Percentiles rank a stretch among this genome's conserved stretches.
Conservation (phyloP, 2,113 vertebrate genomes). For the Boulengeromyrus knoepffleri region DNA sequence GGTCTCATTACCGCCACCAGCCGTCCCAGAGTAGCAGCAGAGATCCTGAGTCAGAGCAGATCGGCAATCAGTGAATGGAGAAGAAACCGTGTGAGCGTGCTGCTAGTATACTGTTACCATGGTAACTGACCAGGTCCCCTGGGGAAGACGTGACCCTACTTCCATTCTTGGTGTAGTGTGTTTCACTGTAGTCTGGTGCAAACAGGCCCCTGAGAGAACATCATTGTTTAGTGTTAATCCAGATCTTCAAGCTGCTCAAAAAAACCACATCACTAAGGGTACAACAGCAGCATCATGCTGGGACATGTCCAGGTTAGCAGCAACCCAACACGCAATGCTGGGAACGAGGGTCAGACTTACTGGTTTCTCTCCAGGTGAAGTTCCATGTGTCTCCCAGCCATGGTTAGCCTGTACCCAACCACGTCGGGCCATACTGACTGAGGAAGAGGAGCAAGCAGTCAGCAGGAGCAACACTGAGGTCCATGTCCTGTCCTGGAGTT, state of each 20-base stretch:
- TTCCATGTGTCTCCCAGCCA: background rate
- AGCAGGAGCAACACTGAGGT: background rate
- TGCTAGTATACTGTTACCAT: background rate
- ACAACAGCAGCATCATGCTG: background rate
- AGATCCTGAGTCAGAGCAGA: background rate
- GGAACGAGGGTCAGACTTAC: background rate
- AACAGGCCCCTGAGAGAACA: background rate
- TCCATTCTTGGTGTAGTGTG: conserved; percentile 2
- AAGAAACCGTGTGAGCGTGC: background rate
- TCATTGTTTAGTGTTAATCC: background rate
- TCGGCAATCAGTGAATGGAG: background rate
- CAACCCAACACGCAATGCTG: background rate
- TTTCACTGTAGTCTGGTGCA: background rate
- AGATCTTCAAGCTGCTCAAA: background rate
- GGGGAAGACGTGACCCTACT: background rate
- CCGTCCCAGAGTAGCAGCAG: background rate
- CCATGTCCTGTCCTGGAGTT: background rate
- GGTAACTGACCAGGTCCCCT: background rate
- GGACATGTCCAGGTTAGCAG: background rate
- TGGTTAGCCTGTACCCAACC: background rate
- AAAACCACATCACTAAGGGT: background rate
- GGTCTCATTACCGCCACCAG: background rate
- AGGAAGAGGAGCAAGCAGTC: background rate
- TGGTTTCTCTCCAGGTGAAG: conserved; percentile 8
- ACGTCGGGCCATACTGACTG: background rate